Percentiles rank a stretch among this genome's conserved stretches.
These are phyloP conservation scores for Tenualosa ilisha DNA, from an alignment of 2,797 vertebrate species.

Conservation along the genomic window DNA sequence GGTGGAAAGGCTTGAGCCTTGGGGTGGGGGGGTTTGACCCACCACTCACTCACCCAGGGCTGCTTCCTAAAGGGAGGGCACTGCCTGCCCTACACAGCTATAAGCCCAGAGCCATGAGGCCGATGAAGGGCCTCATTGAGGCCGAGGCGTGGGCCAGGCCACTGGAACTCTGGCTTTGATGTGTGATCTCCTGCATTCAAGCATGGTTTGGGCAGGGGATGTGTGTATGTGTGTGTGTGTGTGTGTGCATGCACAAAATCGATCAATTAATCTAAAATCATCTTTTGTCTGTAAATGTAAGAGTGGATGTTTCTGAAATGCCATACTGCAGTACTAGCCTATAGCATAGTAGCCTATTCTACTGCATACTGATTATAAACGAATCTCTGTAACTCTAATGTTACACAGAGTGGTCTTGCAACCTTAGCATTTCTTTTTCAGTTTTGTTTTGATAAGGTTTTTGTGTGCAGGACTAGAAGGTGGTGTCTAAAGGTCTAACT, in stretches of 20 bases:
- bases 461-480: background rate
- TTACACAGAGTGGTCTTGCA: background rate
- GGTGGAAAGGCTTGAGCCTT: slow-evolving; percentile 24
- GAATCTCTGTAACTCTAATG: background rate
- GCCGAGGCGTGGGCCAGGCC: slow-evolving; percentile 44
- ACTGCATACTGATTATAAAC: background rate
- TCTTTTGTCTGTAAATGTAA: too few relatives aligned
- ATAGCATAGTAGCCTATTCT: background rate
- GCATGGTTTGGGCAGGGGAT: slow-evolving; percentile 49
- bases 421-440: background rate
- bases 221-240: background rate
- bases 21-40: slow-evolving; percentile 58
- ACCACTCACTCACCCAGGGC: slow-evolving; percentile 40
- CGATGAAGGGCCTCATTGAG: slow-evolving; percentile 67
- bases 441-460: background rate
- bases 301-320: too few relatives aligned
- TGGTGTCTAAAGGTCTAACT: background rate
- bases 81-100: slow-evolving; percentile 50
- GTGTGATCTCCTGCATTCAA: slow-evolving; percentile 58
- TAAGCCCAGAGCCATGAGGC: slow-evolving; percentile 42
- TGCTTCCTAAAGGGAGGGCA: slow-evolving; percentile 42
- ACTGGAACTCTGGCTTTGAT: slow-evolving; percentile 46
- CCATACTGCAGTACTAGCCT: too few relatives aligned
- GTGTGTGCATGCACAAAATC: too few relatives aligned
- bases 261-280: too few relatives aligned